These are phyloP conservation scores for Heliconius charithonia DNA, from an alignment of 2,888 invertebrate species.

Conservation along the genomic window DNA sequence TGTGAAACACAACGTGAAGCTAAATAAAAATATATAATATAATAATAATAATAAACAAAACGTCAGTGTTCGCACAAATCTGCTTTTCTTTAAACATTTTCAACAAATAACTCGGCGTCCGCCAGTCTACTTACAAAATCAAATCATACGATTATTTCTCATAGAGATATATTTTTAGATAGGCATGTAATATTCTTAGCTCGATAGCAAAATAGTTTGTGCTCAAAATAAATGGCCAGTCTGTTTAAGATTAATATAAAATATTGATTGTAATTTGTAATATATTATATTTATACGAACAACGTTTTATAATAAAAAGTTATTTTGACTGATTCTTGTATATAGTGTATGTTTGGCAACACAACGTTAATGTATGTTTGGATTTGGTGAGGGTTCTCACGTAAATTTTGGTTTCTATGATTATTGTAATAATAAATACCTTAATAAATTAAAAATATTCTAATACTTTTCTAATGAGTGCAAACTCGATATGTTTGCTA, in stretches of 20 bases:
- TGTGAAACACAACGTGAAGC: no score
- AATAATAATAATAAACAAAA: not conserved
- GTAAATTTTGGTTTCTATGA: not conserved
- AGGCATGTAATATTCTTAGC: slow-evolving; percentile 3
- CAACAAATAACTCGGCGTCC: not conserved
- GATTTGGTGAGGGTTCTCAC: not conserved
- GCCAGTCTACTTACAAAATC: slow-evolving; percentile 6
- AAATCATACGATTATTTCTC: not conserved
- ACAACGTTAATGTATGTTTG: no score
- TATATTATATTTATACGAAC: slow-evolving; percentile 23
- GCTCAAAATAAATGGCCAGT: slow-evolving; percentile 14
- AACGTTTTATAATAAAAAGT: slow-evolving; percentile 6
- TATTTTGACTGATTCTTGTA: slow-evolving; percentile 1
- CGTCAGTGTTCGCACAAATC: no score
- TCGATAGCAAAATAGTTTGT: slow-evolving; percentile 1
- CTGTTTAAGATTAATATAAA: slow-evolving; percentile 18
- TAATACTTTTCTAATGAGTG: no score
- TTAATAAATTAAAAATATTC: no score
- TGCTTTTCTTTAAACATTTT: not conserved
- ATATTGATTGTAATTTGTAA: slow-evolving; percentile 8
- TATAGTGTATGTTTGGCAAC: not conserved
- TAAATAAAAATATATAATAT: no score
- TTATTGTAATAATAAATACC: not conserved
- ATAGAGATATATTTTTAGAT: slow-evolving; percentile 2
- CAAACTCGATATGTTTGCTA: no score